Evolutionary conservation across 2,888 invertebrate genomes (phyloP), one percentile per base, ranked within the genome.

Genomic region (Ethmia dodecea): DNA sequence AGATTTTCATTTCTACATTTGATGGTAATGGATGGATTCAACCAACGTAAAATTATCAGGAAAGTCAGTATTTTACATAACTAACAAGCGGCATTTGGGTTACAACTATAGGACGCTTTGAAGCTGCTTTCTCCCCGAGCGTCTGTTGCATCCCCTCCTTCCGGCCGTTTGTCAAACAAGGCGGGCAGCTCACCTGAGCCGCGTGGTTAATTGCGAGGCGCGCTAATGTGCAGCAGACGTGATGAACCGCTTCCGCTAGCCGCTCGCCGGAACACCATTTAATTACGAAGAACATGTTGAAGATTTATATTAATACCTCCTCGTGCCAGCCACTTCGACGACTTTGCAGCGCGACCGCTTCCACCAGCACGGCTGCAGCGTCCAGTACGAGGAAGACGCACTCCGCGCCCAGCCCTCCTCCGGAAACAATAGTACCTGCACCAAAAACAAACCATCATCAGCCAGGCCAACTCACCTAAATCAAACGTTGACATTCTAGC

Each of bases 381-480:
- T 92, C 94, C 94, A 95, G 80, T 95, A 94, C 35, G 94, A 93
- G 33, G 93, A 93, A 33, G 94, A 91, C 22, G 95, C 95, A 55
- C 93, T 94, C 51, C 94, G 90, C 43, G 95, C 95, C 94, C 94
- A 95, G 13, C 95, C 94, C 69, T 95, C 95, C 72, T 95, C 95
- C 2, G 95, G 94, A 69, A 94, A 95, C 59, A 95, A 87, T 52
- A 94, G 88, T 52, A 95, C 93, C 93, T 93, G 86, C 16, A 65
- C 60, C 48, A 39, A 57, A 52, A 41, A 1, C 16, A 12, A 28
- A 22, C 48, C 42, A 40, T 43, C 16, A 10, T 14, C 10, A 26
- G 11, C 6, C 11, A 12, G 6, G 11, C n/a, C 5, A 11, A 26
- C 6, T 12, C 3, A 2, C 26, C 6, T 26, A 11, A 26, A 26